Evolutionary conservation across 2,113 vertebrate genomes (phyloP).

Genomic region (Tichodroma muraria): DNA sequence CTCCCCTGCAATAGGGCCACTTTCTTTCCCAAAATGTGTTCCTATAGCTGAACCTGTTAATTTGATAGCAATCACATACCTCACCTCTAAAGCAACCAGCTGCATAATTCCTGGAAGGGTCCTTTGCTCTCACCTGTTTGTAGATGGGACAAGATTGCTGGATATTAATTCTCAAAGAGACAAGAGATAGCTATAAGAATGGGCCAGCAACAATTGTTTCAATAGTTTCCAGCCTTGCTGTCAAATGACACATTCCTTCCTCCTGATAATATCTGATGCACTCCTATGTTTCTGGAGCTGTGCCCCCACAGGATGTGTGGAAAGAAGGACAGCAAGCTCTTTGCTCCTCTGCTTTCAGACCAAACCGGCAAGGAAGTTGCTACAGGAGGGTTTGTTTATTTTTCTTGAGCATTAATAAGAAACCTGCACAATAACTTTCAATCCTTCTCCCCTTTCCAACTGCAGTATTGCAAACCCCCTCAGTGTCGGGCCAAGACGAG

Average conservation of each 20-base stretch:
- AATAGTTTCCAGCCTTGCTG: background rate
- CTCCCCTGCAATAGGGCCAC: background rate
- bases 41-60: background rate
- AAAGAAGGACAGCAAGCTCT: background rate
- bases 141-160: background rate
- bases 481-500: fast-evolving
- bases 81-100: background rate
- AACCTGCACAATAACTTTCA: background rate
- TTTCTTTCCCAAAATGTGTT: background rate
- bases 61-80: background rate
- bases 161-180: background rate
- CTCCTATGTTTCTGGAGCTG: slow-evolving; percentile 5
- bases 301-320: background rate
- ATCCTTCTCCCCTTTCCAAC: background rate
- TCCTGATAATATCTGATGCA: slow-evolving; percentile 25
- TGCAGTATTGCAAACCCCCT: background rate
- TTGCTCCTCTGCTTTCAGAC: background rate
- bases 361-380: background rate
- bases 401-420: background rate
- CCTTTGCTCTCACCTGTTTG: background rate
- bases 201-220: background rate
- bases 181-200: background rate
- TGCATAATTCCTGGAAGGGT: background rate
- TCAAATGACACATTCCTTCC: slow-evolving; percentile 34
- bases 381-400: background rate